Base-by-base conservation (phyloP, 2,797 vertebrate genomes). In the Acanthurus leucopareius region DNA sequence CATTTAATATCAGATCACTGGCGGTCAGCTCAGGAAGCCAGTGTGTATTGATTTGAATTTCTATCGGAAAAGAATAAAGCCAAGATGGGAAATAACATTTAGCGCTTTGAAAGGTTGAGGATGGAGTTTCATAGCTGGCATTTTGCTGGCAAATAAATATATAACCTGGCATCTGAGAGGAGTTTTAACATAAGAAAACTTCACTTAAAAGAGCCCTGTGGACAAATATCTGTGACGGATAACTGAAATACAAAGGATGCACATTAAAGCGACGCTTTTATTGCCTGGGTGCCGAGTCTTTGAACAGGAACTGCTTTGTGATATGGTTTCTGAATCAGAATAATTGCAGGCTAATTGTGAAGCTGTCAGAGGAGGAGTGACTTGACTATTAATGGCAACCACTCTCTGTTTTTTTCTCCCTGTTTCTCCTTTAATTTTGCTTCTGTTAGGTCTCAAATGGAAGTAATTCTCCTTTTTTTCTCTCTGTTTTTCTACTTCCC, bases 331-430 rank as follows among this genome's bases (percentile, higher is more conserved):
- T 78, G 77, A 71, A 83, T 84, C 61, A 10, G 74, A 86, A 89
- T 89, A 79, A 92, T 92, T 87, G 73, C 84, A 89, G 65, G 71
- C 77, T 94, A 86, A 93, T 90, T 90, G 73, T 76, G 66, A 83
- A 85, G 62, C 85, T 40, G 78, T 88, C 75, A 63, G 63, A 48
- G 2, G 49, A 58, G 75, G 75, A 89, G 86, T 80, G 91, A 84
- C 82, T 87, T 45, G 87, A 94, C 67, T 91, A 53, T 82, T 85
- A 91, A 92, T 90, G 72, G 22, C 16, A 72, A 49, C 28, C 17
- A 1, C 62, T 59, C 40, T 20, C 38, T 19, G 14, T 68, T 20
- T 56, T 70, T 59, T 52, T 20, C 38, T 49, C 10, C 25, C 22
- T 25, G 67, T 65, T 25, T 59, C 38, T 69, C 7, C 25, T 47